phyloP scores from a whole-genome alignment of 2,113 vertebrate genomes.

The Tautogolabrus adspersus region DNA sequence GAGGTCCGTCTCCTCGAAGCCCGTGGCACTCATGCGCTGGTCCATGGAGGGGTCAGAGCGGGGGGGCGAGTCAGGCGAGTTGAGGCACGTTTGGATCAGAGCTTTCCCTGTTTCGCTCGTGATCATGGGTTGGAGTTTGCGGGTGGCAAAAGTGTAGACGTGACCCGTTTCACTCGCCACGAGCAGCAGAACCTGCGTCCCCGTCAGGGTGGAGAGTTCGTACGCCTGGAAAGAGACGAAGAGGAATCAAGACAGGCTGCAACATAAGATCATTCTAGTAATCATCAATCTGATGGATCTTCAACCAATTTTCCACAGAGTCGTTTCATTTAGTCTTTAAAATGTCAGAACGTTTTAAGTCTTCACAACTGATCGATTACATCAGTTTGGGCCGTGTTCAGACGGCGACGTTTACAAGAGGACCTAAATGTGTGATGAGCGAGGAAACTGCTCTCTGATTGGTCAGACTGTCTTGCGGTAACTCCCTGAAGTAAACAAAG shows the following conservation, averaged over 20 bases:
- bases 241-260: not conserved
- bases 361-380: no score
- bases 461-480: no score
- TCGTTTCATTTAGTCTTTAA: no score
- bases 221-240: constrained; percentile 86
- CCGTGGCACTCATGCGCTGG: constrained; percentile 99
- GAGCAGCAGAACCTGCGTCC: constrained; percentile 96
- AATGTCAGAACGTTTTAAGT: no score
- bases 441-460: no score
- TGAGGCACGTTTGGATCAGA: constrained; percentile 98
- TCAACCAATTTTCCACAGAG: no score
- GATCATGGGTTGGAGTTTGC: constrained; percentile 99
- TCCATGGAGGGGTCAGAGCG: constrained; percentile 96
- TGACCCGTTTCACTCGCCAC: constrained; percentile 99
- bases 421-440: no score
- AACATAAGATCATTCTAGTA: no score
- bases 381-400: no score
- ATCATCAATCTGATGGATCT: no score
- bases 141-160: constrained; percentile 97
- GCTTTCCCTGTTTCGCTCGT: constrained; percentile 99
- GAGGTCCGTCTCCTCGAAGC: constrained; percentile 98
- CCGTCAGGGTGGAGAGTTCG: constrained; percentile 97
- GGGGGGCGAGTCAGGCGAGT: constrained; percentile 97
- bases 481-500: no score
- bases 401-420: no score